Conservation (phyloP, 2,797 vertebrate species). For the Acipenser transmontanus region DNA sequence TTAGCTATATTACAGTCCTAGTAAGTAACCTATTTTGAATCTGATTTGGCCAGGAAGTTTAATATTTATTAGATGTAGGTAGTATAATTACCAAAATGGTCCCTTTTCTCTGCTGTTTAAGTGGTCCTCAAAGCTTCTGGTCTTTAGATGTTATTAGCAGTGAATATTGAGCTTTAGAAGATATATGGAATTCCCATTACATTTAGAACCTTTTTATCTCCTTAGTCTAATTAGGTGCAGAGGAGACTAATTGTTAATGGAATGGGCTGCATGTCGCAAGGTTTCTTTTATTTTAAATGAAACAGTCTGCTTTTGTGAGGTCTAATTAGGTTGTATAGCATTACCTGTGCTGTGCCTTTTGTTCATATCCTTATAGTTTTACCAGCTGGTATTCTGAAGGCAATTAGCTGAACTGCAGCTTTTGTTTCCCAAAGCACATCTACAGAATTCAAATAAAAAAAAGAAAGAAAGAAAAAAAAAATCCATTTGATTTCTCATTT, state of each 20-base stretch:
- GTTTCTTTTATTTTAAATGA: slow-evolving; percentile 77
- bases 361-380: slow-evolving; percentile 68
- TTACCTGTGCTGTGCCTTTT: slow-evolving; percentile 69
- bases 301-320: slow-evolving; percentile 75
- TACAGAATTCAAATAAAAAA: no score
- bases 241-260: slow-evolving; percentile 86
- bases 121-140: slow-evolving; percentile 50
- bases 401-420: slow-evolving; percentile 60
- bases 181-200: slow-evolving; percentile 70
- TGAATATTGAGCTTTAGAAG: slow-evolving; percentile 64
- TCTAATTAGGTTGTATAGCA: slow-evolving; percentile 91
- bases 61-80: slow-evolving; percentile 36
- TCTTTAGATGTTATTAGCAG: slow-evolving; percentile 64
- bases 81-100: slow-evolving; percentile 23
- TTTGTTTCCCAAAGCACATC: slow-evolving; percentile 26
- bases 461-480: no score
- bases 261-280: slow-evolving; percentile 76
- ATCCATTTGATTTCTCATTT: slow-evolving; percentile 19
- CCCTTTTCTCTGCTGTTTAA: slow-evolving; percentile 33
- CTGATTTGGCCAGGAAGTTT: slow-evolving; percentile 35
- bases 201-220: slow-evolving; percentile 79
- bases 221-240: slow-evolving; percentile 74
- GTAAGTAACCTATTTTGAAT: slow-evolving; percentile 24
- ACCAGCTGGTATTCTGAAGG: slow-evolving; percentile 63
- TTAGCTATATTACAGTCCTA: slow-evolving; percentile 12